Evolutionary conservation across 2,888 invertebrate genomes (phyloP).

Genomic region (Masnerella sp.): DNA sequence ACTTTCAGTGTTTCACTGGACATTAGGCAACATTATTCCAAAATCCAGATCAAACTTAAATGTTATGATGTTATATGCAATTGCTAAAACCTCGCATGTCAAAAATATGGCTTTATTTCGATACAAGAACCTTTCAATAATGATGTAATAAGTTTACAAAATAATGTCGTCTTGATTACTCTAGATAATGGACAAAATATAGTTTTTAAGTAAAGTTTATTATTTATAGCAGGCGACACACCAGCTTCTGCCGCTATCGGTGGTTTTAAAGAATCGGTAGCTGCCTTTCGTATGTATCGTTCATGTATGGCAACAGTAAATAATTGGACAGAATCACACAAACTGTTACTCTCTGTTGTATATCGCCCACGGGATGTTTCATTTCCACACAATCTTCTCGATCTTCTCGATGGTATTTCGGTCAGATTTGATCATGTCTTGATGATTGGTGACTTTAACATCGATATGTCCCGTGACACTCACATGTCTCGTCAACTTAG

Average conservation of each 20-base stretch:
- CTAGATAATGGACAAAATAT: constrained; percentile 7
- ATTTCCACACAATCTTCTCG: background rate
- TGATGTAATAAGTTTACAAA: no score
- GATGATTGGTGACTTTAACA: constrained; percentile 4
- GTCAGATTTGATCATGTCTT: background rate
- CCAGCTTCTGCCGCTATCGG: background rate
- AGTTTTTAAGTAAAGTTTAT: background rate
- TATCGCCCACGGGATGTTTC: background rate
- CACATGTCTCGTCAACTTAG: background rate
- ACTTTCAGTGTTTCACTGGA: background rate
- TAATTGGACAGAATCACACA: constrained; percentile 2
- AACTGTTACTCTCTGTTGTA: background rate
- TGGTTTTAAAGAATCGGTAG: constrained; percentile 7
- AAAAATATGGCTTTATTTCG: background rate
- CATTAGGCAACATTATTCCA: background rate
- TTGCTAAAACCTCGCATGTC: background rate
- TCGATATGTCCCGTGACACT: background rate
- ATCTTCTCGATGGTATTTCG: background rate
- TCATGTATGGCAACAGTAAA: constrained; percentile 13
- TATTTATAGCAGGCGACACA: constrained; percentile 7
- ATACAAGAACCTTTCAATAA: no score
- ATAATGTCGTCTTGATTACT: constrained; percentile 31
- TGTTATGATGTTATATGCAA: background rate
- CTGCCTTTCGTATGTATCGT: constrained; percentile 16
- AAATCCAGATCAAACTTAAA: background rate